Evolutionary conservation across 2,797 vertebrate genomes (phyloP).

Genomic region (Phataginus tricuspis): DNA sequence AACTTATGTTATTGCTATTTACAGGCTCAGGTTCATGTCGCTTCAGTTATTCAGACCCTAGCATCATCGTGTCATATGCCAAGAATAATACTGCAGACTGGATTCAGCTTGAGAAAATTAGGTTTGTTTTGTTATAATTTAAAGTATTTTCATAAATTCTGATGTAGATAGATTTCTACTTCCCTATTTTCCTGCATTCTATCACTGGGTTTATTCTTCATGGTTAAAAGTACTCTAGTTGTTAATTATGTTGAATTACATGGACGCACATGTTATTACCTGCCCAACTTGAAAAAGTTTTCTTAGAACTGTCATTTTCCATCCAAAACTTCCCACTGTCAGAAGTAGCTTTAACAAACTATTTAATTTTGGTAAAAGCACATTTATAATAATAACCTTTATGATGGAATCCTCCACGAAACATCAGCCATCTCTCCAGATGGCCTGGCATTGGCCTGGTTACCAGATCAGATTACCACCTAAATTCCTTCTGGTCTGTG

Average conservation of each 20-base stretch:
- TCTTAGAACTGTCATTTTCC: neutral
- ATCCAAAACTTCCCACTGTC: neutral
- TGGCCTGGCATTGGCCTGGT: neutral
- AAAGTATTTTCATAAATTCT: slow-evolving; percentile 55
- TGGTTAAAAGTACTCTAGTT: slow-evolving; percentile 57
- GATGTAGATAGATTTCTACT: neutral
- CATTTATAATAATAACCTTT: neutral
- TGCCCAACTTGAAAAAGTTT: neutral
- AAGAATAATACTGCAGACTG: slow-evolving; percentile 94
- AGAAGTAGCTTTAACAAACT: neutral
- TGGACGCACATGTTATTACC: neutral
- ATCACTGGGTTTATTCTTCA: slow-evolving; percentile 19
- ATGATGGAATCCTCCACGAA: neutral
- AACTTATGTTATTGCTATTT: slow-evolving; percentile 79
- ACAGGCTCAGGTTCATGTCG: slow-evolving; percentile 96
- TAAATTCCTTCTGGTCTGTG: neutral
- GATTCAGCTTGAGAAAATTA: slow-evolving; percentile 96
- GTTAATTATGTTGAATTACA: slow-evolving; percentile 29
- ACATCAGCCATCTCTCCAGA: neutral
- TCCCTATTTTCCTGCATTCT: neutral
- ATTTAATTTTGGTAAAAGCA: neutral
- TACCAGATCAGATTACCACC: neutral
- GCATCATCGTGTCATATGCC: slow-evolving; percentile 94
- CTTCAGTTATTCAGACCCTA: slow-evolving; percentile 97
- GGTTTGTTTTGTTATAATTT: slow-evolving; percentile 87